Base-by-base conservation (phyloP, 2,113 vertebrate genomes). In the Rhipidura dahli region DNA sequence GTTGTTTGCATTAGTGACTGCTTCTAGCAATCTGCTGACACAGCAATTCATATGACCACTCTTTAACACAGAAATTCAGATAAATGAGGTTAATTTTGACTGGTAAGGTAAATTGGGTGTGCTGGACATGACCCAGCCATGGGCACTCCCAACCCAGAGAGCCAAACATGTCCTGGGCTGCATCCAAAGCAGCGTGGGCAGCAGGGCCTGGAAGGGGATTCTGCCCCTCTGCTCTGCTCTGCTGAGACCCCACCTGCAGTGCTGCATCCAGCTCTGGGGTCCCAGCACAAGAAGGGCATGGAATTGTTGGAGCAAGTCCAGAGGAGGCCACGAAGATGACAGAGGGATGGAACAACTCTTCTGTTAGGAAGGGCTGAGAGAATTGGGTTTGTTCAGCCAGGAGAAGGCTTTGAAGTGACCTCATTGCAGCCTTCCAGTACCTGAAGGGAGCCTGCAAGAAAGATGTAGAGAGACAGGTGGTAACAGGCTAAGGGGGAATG, bases 241-340 rank as follows among this genome's bases (percentile, higher is more conserved):
- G 56, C 1, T 56, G 50, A 37, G 42, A 37, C 3, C 42, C 13
- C 35, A 35, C 26, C 30, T 57, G 49, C 24, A 56, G 57, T 0
- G 40, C 75, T 79, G 30, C 30, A 71, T n/a, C n/a, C n/a, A n/a
- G n/a, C n/a, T n/a, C n/a, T n/a, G n/a, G n/a, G 8, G 11, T 17
- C 10, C 30, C 49, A 49, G 85, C 49, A 21, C 6, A 18, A 65
- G 30, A 79, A 22, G 9, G 40, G 56, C 9, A 6, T 4, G 14
- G 57, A 56, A 0, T 2, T 45, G 33, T 2, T 71, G 40, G 3
- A 35, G 35, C 0, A 0, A 31, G 47, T 31, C 30, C n/a, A 71
- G 85, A 49, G 45, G 33, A 69, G 14, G 11, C 30, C 9, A 22
- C 31, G 11, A 12, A 27, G 3, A 40, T 27, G 35, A 18, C 2